Percentiles rank a stretch among this genome's conserved stretches.
Conservation (phyloP, 2,888 invertebrate species). For the Serripes groenlandicus region DNA sequence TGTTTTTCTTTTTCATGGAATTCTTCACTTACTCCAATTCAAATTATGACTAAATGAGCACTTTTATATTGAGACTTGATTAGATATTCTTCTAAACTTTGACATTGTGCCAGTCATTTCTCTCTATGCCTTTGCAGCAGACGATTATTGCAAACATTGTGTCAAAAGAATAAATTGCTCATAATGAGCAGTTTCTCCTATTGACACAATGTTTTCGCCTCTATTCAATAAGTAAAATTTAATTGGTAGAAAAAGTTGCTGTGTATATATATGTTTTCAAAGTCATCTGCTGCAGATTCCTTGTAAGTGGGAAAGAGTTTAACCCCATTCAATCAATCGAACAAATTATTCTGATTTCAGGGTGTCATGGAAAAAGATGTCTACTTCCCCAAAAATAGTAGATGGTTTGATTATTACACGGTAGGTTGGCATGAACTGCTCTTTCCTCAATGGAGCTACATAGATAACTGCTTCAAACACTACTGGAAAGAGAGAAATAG, state of each 20-base stretch:
- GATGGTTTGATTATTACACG: slow-evolving; percentile 84
- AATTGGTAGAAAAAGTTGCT: neutral
- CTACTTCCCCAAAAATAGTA: slow-evolving; percentile 85
- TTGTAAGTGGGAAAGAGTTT: no score
- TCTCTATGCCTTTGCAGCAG: neutral
- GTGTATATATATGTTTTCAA: no score
- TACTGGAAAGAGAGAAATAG: no score
- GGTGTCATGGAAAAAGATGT: slow-evolving; percentile 75
- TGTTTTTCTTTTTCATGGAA: no score
- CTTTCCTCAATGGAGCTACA: no score
- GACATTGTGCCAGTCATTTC: neutral
- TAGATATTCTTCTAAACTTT: no score
- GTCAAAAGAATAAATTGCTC: neutral
- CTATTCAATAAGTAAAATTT: neutral
- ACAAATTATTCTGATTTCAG: slow-evolving; percentile 49
- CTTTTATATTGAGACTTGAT: no score
- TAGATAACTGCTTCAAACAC: no score
- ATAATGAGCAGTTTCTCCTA: neutral
- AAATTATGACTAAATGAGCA: no score
- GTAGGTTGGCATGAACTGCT: slow-evolving; percentile 65
- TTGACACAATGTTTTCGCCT: neutral
- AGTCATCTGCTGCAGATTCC: no score
- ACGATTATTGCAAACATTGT: neutral
- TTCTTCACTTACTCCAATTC: no score
- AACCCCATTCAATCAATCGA: no score